phyloP scores from a whole-genome alignment of 2,888 invertebrate species.

The Quadroppia sp. region DNA sequence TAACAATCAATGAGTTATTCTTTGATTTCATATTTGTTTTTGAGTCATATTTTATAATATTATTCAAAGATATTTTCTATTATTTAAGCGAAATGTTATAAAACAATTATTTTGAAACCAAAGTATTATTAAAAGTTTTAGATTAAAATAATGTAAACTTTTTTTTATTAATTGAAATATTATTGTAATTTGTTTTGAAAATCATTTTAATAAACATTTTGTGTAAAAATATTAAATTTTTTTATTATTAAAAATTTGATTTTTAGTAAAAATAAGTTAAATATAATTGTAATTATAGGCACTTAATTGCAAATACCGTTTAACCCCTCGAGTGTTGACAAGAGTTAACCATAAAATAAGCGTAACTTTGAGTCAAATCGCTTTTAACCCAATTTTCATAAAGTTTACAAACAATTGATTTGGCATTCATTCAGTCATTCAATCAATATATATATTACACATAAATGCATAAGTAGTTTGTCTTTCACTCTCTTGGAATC shows the following conservation, averaged over 20 bases:
- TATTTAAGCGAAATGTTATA: too few relatives aligned
- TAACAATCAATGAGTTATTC: too few relatives aligned
- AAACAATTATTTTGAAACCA: too few relatives aligned
- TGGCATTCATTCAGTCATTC: slow-evolving; percentile 26
- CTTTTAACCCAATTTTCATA: slow-evolving; percentile 16
- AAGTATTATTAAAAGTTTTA: too few relatives aligned
- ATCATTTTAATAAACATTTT: background rate
- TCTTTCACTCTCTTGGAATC: background rate
- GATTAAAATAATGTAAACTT: background rate
- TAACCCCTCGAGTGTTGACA: slow-evolving; percentile 15
- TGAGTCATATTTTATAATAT: too few relatives aligned
- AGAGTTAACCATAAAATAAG: slow-evolving; percentile 20
- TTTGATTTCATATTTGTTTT: too few relatives aligned
- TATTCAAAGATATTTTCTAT: too few relatives aligned
- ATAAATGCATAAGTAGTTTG: slow-evolving; percentile 35
- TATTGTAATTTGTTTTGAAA: too few relatives aligned
- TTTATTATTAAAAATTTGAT: slow-evolving; percentile 1
- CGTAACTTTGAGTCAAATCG: background rate
- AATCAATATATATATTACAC: background rate
- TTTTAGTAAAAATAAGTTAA: slow-evolving; percentile 2
- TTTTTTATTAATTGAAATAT: too few relatives aligned
- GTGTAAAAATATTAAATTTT: background rate
- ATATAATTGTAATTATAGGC: slow-evolving; percentile 16
- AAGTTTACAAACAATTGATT: slow-evolving; percentile 22
- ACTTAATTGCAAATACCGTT: slow-evolving; percentile 30